Percentiles rank a stretch among this genome's conserved stretches.
Evolutionary conservation across 2,888 invertebrate genomes (phyloP).

Genomic region (Scaptomyza tumidula): DNA sequence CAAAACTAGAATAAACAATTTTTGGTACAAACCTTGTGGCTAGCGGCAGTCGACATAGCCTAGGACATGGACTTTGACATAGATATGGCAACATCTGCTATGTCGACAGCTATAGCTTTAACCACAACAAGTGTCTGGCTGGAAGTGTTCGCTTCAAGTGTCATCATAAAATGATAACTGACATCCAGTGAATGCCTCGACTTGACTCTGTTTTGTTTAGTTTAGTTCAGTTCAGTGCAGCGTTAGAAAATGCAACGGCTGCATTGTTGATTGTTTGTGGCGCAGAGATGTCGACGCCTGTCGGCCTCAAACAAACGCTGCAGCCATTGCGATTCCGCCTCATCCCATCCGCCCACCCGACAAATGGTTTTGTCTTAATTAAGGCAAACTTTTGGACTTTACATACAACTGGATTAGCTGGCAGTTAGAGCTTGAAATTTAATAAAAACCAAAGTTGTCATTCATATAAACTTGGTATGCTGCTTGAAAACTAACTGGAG

Average conservation of each 20-base stretch:
- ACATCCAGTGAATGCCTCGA: conserved; percentile 35
- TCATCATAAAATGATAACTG: conserved; percentile 60
- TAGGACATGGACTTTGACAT: conserved; percentile 9
- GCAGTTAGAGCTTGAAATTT: background rate
- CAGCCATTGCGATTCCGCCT: background rate
- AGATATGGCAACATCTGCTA: conserved; percentile 26
- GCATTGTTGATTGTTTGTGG: conserved; percentile 23
- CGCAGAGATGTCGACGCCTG: conserved; percentile 1
- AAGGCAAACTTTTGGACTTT: background rate
- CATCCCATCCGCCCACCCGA: background rate
- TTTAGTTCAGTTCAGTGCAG: conserved; percentile 5
- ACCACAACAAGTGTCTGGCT: conserved; percentile 2
- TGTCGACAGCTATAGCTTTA: background rate
- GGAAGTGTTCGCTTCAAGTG: conserved; percentile 28
- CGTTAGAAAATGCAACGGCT: conserved; percentile 15
- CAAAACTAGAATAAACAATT: conserved; percentile 33
- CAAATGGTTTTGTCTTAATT: conserved; percentile 6
- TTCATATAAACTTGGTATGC: too few relatives aligned
- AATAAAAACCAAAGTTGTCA: background rate
- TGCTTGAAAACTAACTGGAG: too few relatives aligned
- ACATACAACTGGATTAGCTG: background rate
- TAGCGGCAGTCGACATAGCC: conserved; percentile 9
- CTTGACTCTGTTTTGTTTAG: conserved; percentile 7
- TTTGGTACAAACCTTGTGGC: conserved; percentile 31
- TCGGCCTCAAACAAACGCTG: background rate